These are phyloP conservation scores for Ardeotis arabs DNA, from an alignment of 2,113 vertebrate genomes.

Conservation along the genomic window DNA sequence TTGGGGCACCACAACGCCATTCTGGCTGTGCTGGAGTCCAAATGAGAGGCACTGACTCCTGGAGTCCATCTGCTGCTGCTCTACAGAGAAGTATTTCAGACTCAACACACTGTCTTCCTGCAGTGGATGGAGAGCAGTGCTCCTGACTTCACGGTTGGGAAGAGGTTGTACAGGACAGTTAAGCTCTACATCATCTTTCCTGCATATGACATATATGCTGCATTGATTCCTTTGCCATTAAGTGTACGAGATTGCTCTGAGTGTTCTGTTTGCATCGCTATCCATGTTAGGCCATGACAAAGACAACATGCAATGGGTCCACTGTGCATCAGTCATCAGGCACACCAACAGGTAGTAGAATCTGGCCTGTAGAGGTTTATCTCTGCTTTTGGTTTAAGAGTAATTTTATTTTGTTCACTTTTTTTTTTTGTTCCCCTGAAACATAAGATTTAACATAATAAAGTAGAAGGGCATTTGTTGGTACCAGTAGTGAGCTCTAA, in stretches of 20 bases:
- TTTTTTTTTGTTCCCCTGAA: background rate
- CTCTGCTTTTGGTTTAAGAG: background rate
- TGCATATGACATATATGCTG: background rate
- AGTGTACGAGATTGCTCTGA: background rate
- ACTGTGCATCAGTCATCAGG: background rate
- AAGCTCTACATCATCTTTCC: background rate
- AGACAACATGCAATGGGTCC: background rate
- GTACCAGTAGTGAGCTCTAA: background rate
- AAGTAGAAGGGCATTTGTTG: background rate
- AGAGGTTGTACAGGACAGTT: background rate
- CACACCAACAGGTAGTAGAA: background rate
- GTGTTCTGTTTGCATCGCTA: background rate
- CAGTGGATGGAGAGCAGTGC: background rate
- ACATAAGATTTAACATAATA: background rate
- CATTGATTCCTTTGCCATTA: background rate
- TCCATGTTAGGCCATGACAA: background rate
- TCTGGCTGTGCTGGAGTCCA: background rate
- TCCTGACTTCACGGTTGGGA: background rate
- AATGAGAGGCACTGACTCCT: background rate
- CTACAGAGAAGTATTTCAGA: background rate
- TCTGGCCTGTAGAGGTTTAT: background rate
- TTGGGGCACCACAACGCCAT: background rate
- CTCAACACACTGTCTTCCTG: accelerated
- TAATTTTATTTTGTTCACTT: background rate
- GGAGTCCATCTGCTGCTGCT: background rate